Conservation (phyloP, 2,113 vertebrate genomes). For the Tor tambroides region DNA sequence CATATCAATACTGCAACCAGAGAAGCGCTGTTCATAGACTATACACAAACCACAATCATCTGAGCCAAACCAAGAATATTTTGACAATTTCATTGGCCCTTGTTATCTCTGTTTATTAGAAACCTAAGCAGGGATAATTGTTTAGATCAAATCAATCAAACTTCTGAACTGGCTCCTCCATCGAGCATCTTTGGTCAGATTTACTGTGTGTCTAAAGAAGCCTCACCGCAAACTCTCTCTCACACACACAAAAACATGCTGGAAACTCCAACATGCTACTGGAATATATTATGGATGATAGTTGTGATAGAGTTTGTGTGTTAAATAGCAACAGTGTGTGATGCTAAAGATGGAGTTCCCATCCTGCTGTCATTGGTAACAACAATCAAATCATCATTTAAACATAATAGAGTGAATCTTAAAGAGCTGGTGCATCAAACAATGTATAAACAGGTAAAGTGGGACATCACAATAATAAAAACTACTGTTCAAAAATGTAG, state of each 20-base stretch:
- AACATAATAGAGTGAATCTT: background rate
- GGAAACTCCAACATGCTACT: background rate
- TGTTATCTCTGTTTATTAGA: conserved; percentile 21
- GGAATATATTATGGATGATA: conserved; percentile 47
- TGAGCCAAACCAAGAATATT: conserved; percentile 30
- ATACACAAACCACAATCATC: conserved; percentile 19
- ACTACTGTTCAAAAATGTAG: no score
- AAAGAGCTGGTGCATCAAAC: no score
- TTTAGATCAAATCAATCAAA: background rate
- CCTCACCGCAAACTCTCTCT: background rate
- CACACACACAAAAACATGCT: conserved; percentile 26
- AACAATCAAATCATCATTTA: background rate
- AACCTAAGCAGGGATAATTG: conserved; percentile 2
- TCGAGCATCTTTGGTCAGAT: background rate
- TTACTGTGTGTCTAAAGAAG: background rate
- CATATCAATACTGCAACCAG: conserved; percentile 6
- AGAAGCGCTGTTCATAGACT: background rate
- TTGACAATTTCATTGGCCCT: conserved; percentile 16
- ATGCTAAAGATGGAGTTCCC: background rate
- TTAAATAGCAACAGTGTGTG: conserved; percentile 48
- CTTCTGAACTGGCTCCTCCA: background rate
- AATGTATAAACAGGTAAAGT: background rate
- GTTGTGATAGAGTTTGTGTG: background rate
- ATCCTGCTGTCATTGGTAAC: background rate
- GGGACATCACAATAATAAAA: background rate